Evolutionary conservation across 2,797 vertebrate genomes (phyloP).

Genomic region (Coregonus sp.): DNA sequence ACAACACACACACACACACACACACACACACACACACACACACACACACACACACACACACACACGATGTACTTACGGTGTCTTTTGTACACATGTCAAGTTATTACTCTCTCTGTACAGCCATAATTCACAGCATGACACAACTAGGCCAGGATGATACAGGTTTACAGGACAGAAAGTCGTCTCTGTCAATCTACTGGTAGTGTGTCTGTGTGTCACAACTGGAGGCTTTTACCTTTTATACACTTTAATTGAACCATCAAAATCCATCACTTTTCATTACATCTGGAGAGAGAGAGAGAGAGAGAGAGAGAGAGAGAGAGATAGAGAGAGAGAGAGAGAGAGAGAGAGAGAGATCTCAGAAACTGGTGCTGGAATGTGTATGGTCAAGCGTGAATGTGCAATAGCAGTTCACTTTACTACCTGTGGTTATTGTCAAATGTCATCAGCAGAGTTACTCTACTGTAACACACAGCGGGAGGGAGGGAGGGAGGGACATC

Average conservation of each 20-base stretch:
- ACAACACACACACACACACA: no score
- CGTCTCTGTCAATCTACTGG: background rate
- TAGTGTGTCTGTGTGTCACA: background rate
- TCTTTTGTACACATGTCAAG: background rate
- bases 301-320: no score
- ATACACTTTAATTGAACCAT: background rate
- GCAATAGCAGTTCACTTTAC: conserved; percentile 3
- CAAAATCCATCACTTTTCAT: background rate
- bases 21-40: no score
- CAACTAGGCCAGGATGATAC: background rate
- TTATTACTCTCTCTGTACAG: background rate
- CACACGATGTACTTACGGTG: background rate
- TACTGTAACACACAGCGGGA: background rate
- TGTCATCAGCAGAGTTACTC: conserved; percentile 9
- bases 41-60: background rate
- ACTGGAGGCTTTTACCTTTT: background rate
- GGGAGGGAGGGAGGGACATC: background rate
- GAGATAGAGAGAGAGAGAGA: background rate
- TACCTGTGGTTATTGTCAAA: conserved; percentile 9
- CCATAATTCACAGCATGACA: background rate
- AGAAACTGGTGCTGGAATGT: background rate
- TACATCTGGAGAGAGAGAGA: background rate
- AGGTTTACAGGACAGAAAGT: background rate
- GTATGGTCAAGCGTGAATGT: background rate
- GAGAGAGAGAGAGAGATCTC: background rate